phyloP scores from a whole-genome alignment of 2,888 invertebrate species.

The Leptinotarsa haldemani region DNA sequence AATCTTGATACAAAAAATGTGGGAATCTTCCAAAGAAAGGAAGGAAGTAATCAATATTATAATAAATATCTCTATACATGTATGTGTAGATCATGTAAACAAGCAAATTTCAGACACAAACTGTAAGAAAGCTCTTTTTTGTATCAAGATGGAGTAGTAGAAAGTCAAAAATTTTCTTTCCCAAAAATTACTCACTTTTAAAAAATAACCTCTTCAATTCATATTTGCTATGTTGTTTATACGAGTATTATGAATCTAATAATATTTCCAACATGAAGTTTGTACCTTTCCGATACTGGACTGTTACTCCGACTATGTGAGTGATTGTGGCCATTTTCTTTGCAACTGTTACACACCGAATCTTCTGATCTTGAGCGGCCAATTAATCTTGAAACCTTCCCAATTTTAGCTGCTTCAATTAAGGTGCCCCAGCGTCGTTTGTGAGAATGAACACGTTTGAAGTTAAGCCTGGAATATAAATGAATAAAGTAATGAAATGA shows the following conservation, averaged over 20 bases:
- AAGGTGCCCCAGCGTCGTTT: slow-evolving; percentile 86
- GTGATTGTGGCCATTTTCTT: slow-evolving; percentile 68
- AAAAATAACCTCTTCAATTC: too few species aligned
- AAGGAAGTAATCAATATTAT: too few species aligned
- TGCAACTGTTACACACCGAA: slow-evolving; percentile 76
- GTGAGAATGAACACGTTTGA: slow-evolving; percentile 72
- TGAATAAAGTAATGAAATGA: background rate
- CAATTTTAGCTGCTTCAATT: slow-evolving; percentile 87
- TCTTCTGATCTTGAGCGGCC: slow-evolving; percentile 86
- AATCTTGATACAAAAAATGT: too few species aligned
- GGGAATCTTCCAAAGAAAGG: too few species aligned
- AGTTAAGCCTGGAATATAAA: slow-evolving; percentile 56
- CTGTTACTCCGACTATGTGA: slow-evolving; percentile 69
- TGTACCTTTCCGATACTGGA: slow-evolving; percentile 68
- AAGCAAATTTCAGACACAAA: too few species aligned
- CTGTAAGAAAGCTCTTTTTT: too few species aligned
- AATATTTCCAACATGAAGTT: background rate
- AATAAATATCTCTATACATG: too few species aligned
- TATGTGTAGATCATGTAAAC: too few species aligned
- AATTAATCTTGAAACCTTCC: slow-evolving; percentile 81
- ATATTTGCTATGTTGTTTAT: too few species aligned
- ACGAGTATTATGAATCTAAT: background rate
- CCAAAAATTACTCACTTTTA: too few species aligned
- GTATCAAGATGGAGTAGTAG: too few species aligned
- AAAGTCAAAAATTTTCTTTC: too few species aligned